Conservation (phyloP, 2,113 vertebrate species). For the Picathartes gymnocephalus region DNA sequence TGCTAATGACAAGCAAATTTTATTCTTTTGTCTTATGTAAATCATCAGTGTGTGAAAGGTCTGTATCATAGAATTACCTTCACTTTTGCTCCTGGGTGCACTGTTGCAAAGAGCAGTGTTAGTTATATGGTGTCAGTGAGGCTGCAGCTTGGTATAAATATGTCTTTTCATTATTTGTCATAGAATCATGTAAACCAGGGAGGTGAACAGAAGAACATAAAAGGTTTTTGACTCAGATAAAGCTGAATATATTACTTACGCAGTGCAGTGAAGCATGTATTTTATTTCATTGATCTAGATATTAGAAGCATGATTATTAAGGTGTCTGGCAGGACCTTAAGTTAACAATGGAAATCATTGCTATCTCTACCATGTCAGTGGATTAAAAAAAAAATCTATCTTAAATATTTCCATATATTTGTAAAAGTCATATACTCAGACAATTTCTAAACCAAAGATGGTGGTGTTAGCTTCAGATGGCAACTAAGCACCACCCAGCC, state of each 20-base stretch:
- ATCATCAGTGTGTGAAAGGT: background rate
- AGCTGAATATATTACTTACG: background rate
- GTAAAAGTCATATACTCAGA: background rate
- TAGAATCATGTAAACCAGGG: background rate
- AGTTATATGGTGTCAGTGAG: background rate
- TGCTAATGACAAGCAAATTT: background rate
- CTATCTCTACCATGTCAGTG: background rate
- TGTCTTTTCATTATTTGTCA: background rate
- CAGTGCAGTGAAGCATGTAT: background rate
- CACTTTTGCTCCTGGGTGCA: background rate
- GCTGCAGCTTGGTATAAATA: background rate
- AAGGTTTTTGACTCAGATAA: background rate
- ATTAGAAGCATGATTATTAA: background rate
- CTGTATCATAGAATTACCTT: background rate
- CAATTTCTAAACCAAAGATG: background rate
- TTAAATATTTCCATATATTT: background rate
- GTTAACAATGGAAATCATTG: background rate
- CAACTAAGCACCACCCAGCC: background rate
- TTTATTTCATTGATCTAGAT: background rate
- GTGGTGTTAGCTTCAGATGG: background rate
- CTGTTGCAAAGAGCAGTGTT: background rate
- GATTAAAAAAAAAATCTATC: background rate
- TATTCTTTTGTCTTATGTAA: background rate
- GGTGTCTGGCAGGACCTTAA: background rate
- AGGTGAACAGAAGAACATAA: background rate